Base-by-base conservation (phyloP, 1,140 invertebrate species). In the Zaprionus tsacasi region DNA sequence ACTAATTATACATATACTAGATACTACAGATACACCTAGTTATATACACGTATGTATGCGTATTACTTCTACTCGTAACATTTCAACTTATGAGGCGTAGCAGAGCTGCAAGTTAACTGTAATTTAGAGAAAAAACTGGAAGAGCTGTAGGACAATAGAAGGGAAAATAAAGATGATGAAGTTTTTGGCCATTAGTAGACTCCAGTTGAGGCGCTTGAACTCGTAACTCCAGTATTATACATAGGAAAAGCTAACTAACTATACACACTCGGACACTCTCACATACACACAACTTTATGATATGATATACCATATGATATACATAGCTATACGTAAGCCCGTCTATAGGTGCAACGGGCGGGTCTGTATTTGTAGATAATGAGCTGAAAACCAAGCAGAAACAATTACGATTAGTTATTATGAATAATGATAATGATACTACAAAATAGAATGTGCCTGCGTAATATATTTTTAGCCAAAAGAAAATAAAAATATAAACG, bases 371-470 rank as follows among this genome's bases (percentile, higher is more conserved):
- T 90, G 81, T 90, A 90, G 87, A 91, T 91, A 85, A 89, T 66
- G 81, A 81, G 75, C 74, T 88, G 77, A 85, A 79, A 74, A 78
- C 65, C 70, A 66, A 81, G 78, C 78, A 78, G 70, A 75, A 80
- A 88, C 68, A 79, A 69, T 69, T 76, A 66, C 71, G 71, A 69
- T 70, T 69, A 78, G 82, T 82, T 91, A 82, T 81, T 80, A 91
- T 77, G 72, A 85, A 76, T 91, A 91, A 88, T 85, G 80, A 89
- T 91, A 91, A 91, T 85, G 86, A 91, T 87, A 91, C 72, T 91
- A 91, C 90, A 91, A 91, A 91, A 91, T 91, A 91, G 90, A 91
- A 91, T 91, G 90, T 91, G 90, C 90, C 90, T 91, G 90, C 90
- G 81, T 91, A 90, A 91, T 88, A 90, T 91, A 90, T 90, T 91